phyloP scores from a whole-genome alignment of 2,888 invertebrate genomes.

The Coelinius sp. region DNA sequence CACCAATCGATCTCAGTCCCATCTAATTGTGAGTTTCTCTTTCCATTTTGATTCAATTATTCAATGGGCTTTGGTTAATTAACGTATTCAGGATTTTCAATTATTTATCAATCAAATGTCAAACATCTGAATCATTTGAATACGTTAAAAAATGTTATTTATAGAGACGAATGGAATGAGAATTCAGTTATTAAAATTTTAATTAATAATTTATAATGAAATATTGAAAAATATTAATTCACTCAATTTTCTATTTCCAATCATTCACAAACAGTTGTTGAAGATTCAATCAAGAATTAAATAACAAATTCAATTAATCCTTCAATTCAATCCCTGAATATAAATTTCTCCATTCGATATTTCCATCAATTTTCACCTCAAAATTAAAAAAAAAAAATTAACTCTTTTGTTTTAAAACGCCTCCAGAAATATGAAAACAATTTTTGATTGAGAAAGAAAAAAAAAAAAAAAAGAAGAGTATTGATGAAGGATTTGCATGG shows the following conservation, averaged over 20 bases:
- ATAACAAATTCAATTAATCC: neutral
- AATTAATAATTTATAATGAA: neutral
- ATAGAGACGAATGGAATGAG: no score
- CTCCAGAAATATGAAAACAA: neutral
- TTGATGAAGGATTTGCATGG: slow-evolving; percentile 28
- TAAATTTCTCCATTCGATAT: neutral
- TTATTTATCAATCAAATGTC: neutral
- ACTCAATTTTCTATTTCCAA: no score
- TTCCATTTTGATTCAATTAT: slow-evolving; percentile 36
- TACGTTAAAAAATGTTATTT: no score
- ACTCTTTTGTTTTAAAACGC: neutral
- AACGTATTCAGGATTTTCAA: slow-evolving; percentile 28
- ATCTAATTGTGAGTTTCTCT: slow-evolving; percentile 29
- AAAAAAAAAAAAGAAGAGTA: slow-evolving; percentile 10
- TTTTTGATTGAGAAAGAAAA: slow-evolving; percentile 21
- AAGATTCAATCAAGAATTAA: neutral
- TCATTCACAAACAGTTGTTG: no score
- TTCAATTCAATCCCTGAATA: neutral
- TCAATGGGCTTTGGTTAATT: slow-evolving; percentile 34
- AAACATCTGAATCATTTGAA: no score
- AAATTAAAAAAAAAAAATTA: neutral
- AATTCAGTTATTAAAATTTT: neutral
- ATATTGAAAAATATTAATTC: no score
- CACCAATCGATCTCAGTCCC: slow-evolving; percentile 23
- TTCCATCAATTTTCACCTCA: neutral